Base-by-base conservation (phyloP, 2,797 vertebrate genomes). In the Bradypodion pumilum region DNA sequence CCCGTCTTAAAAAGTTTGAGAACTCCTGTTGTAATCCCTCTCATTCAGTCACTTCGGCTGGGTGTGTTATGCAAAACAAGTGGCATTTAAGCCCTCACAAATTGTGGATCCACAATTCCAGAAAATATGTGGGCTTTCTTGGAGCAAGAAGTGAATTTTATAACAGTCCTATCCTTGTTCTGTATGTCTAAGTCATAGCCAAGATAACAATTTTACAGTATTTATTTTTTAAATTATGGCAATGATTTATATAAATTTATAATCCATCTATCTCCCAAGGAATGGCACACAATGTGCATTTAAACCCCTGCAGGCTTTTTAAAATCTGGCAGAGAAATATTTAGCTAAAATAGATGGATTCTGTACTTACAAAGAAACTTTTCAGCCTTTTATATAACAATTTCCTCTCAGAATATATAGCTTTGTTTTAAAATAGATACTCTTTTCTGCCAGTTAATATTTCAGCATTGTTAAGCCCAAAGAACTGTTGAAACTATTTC, bases 401-500 rank as follows among this genome's bases (percentile, higher is more conserved):
- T 8, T 42, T 72, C 15, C 25, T 69, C 15, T 32, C 46, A 21
- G 29, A 74, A 49, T 21, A 37, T 29, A 10, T 40, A 27, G 70
- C 10, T 74, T 65, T 27, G 16, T 70, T 81, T 81, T 46, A 35
- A 69, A 46, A 75, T 66, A 52, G 44, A 75, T 23, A 62, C 40
- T 68, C 21, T 70, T 69, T 25, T 74, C 35, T 49, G 37, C 60
- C 79, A 44, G 13, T 68, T 85, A 49, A 85, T 52, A 74, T 77
- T 69, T 16, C 65, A 42, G 42, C 35, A 69, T 80, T 75, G 65
- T 62, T 76, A 81, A 85, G 62, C 78, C 84, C 63, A 49, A 81
- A 75, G 78, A 56, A 76, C 73, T 81, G 52, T 44, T 81, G 66
- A 56, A 68, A 81, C 76, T 85, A 81, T 76, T 85, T 81, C 83